These are phyloP conservation scores for Globicephala melas DNA, from an alignment of 2,113 vertebrate species.

Conservation along the genomic window DNA sequence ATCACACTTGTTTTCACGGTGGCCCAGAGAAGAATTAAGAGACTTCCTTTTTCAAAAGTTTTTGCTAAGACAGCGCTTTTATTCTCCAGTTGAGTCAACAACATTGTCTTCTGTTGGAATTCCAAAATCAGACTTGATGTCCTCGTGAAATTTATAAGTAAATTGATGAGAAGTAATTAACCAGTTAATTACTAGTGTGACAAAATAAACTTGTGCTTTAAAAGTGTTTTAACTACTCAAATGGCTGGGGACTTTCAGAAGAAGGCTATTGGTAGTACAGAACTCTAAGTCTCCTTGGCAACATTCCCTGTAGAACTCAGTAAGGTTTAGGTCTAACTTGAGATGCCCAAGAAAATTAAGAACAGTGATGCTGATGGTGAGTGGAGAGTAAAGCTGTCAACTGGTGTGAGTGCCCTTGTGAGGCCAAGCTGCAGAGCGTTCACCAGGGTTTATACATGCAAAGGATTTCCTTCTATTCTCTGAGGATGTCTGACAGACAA, in stretches of 20 bases:
- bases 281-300: not conserved
- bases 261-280: not conserved
- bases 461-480: slow-evolving; percentile 76
- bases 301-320: not conserved
- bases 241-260: not conserved
- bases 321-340: not conserved
- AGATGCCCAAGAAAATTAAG: not conserved
- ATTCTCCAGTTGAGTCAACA: not conserved
- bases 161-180: not conserved
- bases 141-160: slow-evolving; percentile 17
- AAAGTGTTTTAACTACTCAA: not conserved
- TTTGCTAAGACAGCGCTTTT: slow-evolving; percentile 74
- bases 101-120: slow-evolving; percentile 37
- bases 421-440: not conserved
- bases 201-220: not conserved
- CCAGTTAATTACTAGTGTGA: not conserved
- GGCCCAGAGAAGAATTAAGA: slow-evolving; percentile 68
- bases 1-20: slow-evolving; percentile 70
- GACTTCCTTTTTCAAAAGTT: slow-evolving; percentile 67
- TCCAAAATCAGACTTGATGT: slow-evolving; percentile 35
- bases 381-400: not conserved
- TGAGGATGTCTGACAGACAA: slow-evolving; percentile 48
- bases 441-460: slow-evolving; percentile 9
- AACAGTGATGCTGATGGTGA: not conserved
- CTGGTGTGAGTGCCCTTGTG: not conserved